Evolutionary conservation across 2,888 invertebrate genomes (phyloP).

Genomic region (Dichetophora obliterata): DNA sequence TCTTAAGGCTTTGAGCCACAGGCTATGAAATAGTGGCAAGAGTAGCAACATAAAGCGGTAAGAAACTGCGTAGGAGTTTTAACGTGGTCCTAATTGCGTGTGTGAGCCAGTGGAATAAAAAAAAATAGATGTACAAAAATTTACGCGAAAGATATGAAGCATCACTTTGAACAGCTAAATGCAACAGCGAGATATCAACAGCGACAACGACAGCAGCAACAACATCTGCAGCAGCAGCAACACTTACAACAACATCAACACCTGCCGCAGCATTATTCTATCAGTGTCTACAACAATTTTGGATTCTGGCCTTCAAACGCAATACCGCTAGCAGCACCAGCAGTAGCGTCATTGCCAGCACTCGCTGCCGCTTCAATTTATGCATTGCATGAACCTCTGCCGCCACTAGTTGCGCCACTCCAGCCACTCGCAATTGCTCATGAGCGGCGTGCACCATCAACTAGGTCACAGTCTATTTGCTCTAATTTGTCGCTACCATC

Average conservation of each 20-base stretch:
- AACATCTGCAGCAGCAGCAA: slow-evolving; percentile 25
- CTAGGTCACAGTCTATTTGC: neutral
- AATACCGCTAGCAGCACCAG: neutral
- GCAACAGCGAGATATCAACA: neutral
- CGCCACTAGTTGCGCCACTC: neutral
- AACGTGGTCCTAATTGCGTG: neutral
- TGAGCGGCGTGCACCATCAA: neutral
- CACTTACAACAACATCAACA: slow-evolving; percentile 6
- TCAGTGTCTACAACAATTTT: slow-evolving; percentile 42
- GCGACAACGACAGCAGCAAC: slow-evolving; percentile 24
- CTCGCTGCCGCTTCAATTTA: neutral
- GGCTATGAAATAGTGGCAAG: neutral
- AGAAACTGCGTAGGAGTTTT: neutral
- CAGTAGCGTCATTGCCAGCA: neutral
- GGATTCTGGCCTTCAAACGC: slow-evolving; percentile 34
- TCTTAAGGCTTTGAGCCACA: neutral
- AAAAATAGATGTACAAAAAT: neutral
- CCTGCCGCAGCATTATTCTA: slow-evolving; percentile 31
- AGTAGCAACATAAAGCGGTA: slow-evolving; percentile 20
- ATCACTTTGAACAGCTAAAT: neutral
- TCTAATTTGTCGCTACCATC: neutral
- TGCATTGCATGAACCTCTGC: neutral
- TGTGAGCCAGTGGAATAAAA: neutral
- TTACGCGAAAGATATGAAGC: slow-evolving; percentile 3
- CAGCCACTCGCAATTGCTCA: too few species aligned